Conservation (phyloP, 2,113 vertebrate species). For the Archilochus colubris region DNA sequence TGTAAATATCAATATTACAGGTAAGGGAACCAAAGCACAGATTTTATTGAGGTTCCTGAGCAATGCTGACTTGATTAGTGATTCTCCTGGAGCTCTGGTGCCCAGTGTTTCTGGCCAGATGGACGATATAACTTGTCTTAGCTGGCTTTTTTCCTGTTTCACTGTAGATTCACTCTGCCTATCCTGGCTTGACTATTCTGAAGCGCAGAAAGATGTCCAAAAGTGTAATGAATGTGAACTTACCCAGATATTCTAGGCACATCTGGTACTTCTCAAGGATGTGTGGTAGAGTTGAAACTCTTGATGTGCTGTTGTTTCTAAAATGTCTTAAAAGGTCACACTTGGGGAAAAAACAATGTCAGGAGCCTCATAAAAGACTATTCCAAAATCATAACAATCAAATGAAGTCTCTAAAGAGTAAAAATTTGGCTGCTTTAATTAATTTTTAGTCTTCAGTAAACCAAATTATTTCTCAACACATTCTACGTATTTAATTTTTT, state of each 20-base stretch:
- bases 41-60: not conserved
- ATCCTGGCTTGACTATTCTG: not conserved
- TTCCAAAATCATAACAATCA: not conserved
- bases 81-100: not conserved
- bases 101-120: not conserved
- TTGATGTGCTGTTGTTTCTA: not conserved
- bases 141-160: not conserved
- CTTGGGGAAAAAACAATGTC: not conserved
- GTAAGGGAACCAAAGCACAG: not conserved
- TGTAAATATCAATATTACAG: slow-evolving; percentile 9
- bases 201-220: not conserved
- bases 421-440: not conserved
- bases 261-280: slow-evolving; percentile 1
- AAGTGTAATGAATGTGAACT: not conserved
- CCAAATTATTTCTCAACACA: not conserved
- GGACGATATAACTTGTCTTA: not conserved
- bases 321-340: slow-evolving; percentile 11
- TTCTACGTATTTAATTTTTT: not conserved
- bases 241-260: not conserved
- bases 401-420: not conserved
- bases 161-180: not conserved
- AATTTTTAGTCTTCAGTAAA: not conserved
- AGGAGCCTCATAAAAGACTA: not conserved
- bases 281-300: not conserved
- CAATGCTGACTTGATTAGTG: not conserved